phyloP scores from a whole-genome alignment of 2,888 invertebrate genomes.

The Gasteruption jaculator region DNA sequence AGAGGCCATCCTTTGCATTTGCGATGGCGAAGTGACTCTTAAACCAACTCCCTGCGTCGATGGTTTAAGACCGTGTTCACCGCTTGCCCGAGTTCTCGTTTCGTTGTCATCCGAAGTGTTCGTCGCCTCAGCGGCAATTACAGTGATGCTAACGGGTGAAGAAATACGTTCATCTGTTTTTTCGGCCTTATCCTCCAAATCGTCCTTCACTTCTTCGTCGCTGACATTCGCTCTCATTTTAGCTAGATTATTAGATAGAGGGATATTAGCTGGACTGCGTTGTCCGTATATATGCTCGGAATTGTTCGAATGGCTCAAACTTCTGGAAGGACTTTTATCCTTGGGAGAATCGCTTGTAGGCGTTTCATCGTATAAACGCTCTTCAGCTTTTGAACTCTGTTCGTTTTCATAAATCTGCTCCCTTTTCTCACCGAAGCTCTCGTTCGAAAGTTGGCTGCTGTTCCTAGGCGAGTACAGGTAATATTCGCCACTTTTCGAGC shows the following conservation, averaged over 20 bases:
- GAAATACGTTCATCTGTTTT: conserved; percentile 11
- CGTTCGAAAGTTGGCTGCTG: conserved; percentile 23
- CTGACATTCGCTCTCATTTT: conserved; percentile 27
- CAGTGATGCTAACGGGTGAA: conserved; percentile 14
- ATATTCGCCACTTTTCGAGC: conserved; percentile 46
- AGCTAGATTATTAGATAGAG: conserved; percentile 28
- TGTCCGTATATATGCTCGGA: conserved; percentile 22
- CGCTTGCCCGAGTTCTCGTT: too few relatives aligned
- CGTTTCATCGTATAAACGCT: conserved; percentile 36
- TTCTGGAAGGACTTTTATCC: too few relatives aligned
- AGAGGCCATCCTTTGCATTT: conserved; percentile 26
- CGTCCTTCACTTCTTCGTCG: conserved; percentile 7
- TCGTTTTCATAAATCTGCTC: conserved; percentile 34
- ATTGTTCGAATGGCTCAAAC: too few relatives aligned
- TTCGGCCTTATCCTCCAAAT: conserved; percentile 10
- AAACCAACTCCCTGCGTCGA: conserved; percentile 14
- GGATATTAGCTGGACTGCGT: conserved; percentile 28
- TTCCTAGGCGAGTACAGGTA: conserved; percentile 37
- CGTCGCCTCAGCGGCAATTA: conserved; percentile 16
- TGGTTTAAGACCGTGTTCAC: too few relatives aligned
- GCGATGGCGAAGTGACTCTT: conserved; percentile 16
- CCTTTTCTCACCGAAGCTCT: conserved; percentile 23
- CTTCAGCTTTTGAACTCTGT: conserved; percentile 22
- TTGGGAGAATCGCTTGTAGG: conserved; percentile 17
- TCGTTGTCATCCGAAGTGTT: too few relatives aligned